Conservation (phyloP, 2,797 vertebrate genomes). For the Orientallactaga sibirica region DNA sequence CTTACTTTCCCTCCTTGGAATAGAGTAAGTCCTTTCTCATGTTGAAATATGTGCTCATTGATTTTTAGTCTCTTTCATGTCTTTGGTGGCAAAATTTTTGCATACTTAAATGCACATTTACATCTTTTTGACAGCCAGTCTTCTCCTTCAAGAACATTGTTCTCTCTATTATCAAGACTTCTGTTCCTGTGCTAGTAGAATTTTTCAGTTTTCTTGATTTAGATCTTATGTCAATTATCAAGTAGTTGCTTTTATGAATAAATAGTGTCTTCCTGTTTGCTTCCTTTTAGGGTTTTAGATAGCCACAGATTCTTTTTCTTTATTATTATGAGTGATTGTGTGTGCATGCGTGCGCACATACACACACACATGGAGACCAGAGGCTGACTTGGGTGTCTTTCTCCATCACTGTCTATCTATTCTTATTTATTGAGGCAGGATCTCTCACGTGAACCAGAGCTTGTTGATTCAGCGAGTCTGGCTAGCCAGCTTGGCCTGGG, state of each 20-base stretch:
- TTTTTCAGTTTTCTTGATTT: background rate
- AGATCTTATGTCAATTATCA: background rate
- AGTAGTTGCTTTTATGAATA: background rate
- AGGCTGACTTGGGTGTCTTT: too few species aligned
- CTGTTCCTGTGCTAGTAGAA: background rate
- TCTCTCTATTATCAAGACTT: background rate
- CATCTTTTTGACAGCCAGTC: background rate
- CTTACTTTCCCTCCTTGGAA: background rate
- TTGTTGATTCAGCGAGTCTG: too few species aligned
- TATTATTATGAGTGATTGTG: too few species aligned
- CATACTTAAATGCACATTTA: background rate
- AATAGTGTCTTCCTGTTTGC: background rate
- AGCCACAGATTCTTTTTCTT: background rate
- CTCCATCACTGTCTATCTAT: too few species aligned
- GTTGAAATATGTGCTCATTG: background rate
- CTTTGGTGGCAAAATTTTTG: constrained; percentile 1
- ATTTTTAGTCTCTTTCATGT: background rate
- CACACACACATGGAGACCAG: too few species aligned
- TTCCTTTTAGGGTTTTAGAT: constrained; percentile 36
- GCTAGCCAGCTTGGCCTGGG: too few species aligned
- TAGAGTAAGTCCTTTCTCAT: background rate
- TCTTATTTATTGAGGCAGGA: too few species aligned
- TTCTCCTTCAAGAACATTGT: background rate
- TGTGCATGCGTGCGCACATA: too few species aligned
- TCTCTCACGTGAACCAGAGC: too few species aligned